Conservation (phyloP, 2,888 invertebrate genomes). For the Luperina testacea region DNA sequence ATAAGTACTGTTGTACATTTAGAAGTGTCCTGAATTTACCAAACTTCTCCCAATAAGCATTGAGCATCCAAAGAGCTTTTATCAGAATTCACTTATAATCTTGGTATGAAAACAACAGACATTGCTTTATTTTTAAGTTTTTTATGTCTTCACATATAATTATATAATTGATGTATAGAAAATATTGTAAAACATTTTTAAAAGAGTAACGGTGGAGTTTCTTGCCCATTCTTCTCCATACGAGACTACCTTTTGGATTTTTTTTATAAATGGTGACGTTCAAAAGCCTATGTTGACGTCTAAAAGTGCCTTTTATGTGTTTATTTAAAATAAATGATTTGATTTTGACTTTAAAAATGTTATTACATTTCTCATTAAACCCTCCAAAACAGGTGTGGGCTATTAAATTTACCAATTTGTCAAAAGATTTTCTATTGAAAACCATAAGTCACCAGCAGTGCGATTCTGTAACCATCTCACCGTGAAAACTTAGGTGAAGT, state of each 20-base stretch:
- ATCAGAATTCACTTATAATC: neutral
- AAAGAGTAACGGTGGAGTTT: too few species aligned
- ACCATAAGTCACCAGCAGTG: conserved; percentile 2
- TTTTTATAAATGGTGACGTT: too few species aligned
- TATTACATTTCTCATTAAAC: neutral
- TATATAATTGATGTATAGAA: too few species aligned
- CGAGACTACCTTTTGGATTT: too few species aligned
- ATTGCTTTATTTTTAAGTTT: too few species aligned
- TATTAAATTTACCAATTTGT: neutral
- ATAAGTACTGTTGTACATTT: neutral
- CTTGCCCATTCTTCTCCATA: too few species aligned
- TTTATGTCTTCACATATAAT: too few species aligned
- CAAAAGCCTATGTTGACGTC: neutral
- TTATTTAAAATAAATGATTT: too few species aligned
- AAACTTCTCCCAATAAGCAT: neutral
- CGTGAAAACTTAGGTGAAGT: too few species aligned
- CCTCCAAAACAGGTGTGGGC: neutral
- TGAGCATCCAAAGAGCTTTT: neutral
- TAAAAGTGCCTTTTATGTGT: neutral
- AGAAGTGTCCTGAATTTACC: neutral
- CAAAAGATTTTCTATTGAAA: conserved; percentile 9
- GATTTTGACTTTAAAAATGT: neutral
- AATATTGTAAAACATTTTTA: too few species aligned
- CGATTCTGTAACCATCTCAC: too few species aligned
- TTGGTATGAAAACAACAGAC: neutral